These are phyloP conservation scores for Hedya salicella DNA, from an alignment of 2,888 invertebrate genomes.

Conservation along the genomic window DNA sequence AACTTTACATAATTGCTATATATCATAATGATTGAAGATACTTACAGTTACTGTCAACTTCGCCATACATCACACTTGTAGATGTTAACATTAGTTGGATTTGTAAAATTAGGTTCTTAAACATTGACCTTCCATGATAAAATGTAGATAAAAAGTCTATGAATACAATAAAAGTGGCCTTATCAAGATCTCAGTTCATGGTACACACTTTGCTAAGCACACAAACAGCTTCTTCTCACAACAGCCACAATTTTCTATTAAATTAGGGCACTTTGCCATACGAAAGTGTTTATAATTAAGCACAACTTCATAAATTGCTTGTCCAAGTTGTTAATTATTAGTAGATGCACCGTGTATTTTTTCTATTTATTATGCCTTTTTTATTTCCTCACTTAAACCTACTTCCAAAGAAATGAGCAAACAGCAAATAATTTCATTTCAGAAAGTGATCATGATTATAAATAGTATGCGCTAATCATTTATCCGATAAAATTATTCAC, in stretches of 20 bases:
- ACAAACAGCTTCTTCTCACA: constrained; percentile 13
- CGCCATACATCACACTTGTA: neutral
- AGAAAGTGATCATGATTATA: constrained; percentile 46
- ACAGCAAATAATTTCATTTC: constrained; percentile 38
- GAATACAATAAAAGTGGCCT: neutral
- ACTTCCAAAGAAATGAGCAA: constrained; percentile 45
- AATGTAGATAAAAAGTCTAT: neutral
- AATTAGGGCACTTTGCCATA: constrained; percentile 14
- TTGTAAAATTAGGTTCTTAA: neutral
- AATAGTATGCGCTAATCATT: constrained; percentile 65
- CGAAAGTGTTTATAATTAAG: constrained; percentile 20
- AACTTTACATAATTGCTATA: neutral
- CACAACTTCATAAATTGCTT: constrained; percentile 35
- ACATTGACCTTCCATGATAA: neutral
- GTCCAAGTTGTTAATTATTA: constrained; percentile 4
- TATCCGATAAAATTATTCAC: constrained; percentile 45
- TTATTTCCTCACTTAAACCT: constrained; percentile 41
- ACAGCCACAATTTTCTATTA: constrained; percentile 14
- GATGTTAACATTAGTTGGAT: neutral
- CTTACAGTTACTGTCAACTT: neutral
- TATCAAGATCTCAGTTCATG: constrained; percentile 21
- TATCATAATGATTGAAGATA: neutral
- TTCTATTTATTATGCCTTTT: constrained; percentile 38
- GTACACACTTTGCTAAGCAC: constrained; percentile 31
- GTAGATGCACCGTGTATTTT: constrained; percentile 20